These are phyloP conservation scores for Hippocampus comes DNA, from an alignment of 2,113 vertebrate species.

Conservation along the genomic window DNA sequence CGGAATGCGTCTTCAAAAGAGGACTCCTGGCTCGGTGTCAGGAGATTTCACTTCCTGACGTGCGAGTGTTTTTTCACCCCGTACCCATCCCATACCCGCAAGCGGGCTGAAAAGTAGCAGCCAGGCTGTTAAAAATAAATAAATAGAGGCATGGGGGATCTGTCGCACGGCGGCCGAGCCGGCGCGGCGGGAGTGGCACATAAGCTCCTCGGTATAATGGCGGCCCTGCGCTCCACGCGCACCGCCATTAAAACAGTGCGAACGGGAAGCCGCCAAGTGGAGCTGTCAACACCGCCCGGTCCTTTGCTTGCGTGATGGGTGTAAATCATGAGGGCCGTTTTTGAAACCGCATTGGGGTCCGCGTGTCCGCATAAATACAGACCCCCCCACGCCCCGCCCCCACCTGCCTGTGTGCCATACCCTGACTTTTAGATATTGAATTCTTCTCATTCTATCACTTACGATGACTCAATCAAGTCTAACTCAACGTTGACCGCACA, in stretches of 20 bases:
- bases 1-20: constrained; percentile 61
- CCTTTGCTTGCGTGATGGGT: constrained; percentile 70
- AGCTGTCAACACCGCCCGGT: constrained; percentile 74
- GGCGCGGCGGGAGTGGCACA: not conserved
- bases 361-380: constrained; percentile 63
- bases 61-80: not conserved
- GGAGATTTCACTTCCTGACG: constrained; percentile 30
- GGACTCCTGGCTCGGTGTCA: constrained; percentile 51
- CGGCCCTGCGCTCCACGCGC: constrained; percentile 18
- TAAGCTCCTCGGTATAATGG: constrained; percentile 5
- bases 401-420: constrained; percentile 39
- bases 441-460: constrained; percentile 4
- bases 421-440: constrained; percentile 26
- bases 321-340: constrained; percentile 73
- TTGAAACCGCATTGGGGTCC: constrained; percentile 70
- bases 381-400: constrained; percentile 41
- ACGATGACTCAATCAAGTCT: not conserved
- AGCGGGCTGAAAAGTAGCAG: constrained; percentile 5
- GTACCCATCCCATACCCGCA: not conserved
- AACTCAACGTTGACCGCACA: no score
- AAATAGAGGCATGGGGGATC: not conserved
- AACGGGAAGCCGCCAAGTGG: constrained; percentile 67
- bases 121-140: not conserved
- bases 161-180: not conserved
- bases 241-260: constrained; percentile 63